Percentiles rank a stretch among this genome's conserved stretches.
phyloP scores from a whole-genome alignment of 2,888 invertebrate species.

The Pristionchus entomophagus region DNA sequence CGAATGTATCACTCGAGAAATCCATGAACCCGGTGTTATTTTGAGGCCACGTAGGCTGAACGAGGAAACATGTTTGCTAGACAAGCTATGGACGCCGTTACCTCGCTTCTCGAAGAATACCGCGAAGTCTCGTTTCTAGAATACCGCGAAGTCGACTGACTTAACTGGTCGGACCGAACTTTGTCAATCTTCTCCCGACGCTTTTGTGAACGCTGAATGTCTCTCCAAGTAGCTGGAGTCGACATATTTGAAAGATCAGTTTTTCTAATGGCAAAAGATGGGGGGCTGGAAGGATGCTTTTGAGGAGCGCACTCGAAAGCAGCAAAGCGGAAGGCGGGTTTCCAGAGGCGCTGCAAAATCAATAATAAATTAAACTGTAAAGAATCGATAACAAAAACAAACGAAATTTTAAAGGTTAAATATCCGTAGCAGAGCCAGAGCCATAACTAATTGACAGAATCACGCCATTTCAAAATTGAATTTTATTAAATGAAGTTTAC shows the following conservation, averaged over 20 bases:
- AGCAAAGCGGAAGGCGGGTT: neutral
- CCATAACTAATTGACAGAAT: neutral
- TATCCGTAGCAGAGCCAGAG: neutral
- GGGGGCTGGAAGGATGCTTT: neutral
- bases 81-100: neutral
- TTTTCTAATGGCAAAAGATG: neutral
- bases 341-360: neutral
- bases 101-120: slow-evolving; percentile 38
- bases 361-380: neutral
- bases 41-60: slow-evolving; percentile 13
- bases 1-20: slow-evolving; percentile 39
- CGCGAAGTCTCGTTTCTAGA: slow-evolving; percentile 33
- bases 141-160: slow-evolving; percentile 5
- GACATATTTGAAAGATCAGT: neutral
- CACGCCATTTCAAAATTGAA: neutral
- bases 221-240: slow-evolving; percentile 28
- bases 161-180: slow-evolving; percentile 2
- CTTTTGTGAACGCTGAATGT: slow-evolving; percentile 23
- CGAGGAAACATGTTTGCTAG: neutral
- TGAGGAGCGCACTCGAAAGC: slow-evolving; percentile 11
- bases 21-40: neutral
- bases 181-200: neutral
- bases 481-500: neutral
- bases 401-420: neutral
- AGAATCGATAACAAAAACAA: neutral